Evolutionary conservation across 2,888 invertebrate species (phyloP).

Genomic region (Meta bourneti): DNA sequence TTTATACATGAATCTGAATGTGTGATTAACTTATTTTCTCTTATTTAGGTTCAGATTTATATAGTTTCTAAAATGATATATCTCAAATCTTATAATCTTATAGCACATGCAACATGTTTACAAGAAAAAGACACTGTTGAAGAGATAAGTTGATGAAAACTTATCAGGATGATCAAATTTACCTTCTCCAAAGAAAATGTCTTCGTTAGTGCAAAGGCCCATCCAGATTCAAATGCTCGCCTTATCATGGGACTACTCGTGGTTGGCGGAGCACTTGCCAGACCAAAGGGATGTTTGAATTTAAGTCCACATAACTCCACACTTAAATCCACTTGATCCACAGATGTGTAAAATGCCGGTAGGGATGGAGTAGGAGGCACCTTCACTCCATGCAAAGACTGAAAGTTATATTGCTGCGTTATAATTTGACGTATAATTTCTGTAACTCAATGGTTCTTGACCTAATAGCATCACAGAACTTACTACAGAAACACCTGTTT

Average conservation of each 20-base stretch:
- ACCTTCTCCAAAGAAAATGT: slow-evolving; percentile 97
- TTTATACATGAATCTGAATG: background rate
- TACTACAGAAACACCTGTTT: no score
- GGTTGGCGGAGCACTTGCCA: slow-evolving; percentile 98
- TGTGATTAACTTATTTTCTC: background rate
- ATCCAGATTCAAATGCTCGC: slow-evolving; percentile 95
- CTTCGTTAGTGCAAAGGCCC: slow-evolving; percentile 99
- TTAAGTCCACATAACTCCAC: slow-evolving; percentile 95
- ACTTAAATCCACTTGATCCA: slow-evolving; percentile 96
- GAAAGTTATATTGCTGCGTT: slow-evolving; percentile 2
- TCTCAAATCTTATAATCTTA: no score
- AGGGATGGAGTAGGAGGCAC: slow-evolving; percentile 87
- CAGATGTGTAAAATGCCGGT: slow-evolving; percentile 94
- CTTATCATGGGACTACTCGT: slow-evolving; percentile 97
- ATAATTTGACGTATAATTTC: no score
- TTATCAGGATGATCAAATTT: slow-evolving; percentile 68
- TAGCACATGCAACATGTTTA: background rate
- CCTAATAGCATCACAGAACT: no score
- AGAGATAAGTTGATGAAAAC: background rate
- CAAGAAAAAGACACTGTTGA: background rate
- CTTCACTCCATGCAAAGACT: slow-evolving; percentile 83
- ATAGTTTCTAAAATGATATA: background rate
- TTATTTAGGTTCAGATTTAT: background rate
- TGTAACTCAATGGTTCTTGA: no score
- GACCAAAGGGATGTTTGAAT: slow-evolving; percentile 97